phyloP scores from a whole-genome alignment of 2,113 vertebrate species.

The Onychostruthus taczanowskii region DNA sequence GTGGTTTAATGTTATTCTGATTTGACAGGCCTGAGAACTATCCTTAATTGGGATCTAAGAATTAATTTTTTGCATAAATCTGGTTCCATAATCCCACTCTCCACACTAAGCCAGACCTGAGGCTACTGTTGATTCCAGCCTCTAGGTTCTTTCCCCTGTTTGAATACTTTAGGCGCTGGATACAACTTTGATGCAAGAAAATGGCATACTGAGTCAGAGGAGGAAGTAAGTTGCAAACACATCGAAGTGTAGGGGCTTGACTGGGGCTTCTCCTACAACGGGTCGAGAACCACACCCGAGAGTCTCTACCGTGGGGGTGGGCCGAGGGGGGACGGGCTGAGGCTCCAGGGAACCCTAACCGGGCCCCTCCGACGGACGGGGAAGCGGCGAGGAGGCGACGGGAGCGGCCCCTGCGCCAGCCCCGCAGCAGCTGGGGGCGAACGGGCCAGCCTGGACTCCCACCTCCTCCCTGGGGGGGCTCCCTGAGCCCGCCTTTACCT shows the following conservation, averaged over 20 bases:
- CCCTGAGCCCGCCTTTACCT: neutral
- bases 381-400: neutral
- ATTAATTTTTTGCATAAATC: neutral
- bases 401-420: neutral
- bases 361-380: neutral
- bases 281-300: neutral
- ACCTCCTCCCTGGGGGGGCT: neutral
- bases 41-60: neutral
- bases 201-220: neutral
- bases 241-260: neutral
- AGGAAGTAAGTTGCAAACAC: neutral
- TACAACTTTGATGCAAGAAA: neutral
- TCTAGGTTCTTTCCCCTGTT: no score
- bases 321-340: no score
- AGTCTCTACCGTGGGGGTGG: neutral
- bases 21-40: neutral
- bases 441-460: no score
- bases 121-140: neutral
- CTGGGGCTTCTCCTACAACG: no score
- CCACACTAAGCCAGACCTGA: neutral
- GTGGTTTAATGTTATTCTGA: neutral
- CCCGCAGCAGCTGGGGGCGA: neutral
- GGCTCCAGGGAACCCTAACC: no score
- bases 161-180: no score
- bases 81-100: neutral